These are phyloP conservation scores for Echiichthys vipera DNA, from an alignment of 2,797 vertebrate genomes.

Conservation along the genomic window DNA sequence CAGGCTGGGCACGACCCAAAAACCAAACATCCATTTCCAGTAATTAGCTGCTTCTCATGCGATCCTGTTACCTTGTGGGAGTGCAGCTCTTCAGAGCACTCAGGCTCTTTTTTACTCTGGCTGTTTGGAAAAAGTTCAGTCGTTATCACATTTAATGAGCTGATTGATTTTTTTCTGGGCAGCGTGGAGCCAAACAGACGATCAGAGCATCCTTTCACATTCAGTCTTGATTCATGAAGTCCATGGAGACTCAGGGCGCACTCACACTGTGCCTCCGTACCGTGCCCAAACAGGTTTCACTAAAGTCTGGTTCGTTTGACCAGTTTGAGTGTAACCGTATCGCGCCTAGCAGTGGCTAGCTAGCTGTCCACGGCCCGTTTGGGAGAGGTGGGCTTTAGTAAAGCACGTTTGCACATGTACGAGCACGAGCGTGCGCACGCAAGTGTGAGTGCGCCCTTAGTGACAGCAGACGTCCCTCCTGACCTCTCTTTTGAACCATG, in stretches of 20 bases:
- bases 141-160: conserved; percentile 17
- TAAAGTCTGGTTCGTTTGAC: no score
- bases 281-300: no score
- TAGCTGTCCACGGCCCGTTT: no score
- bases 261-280: no score
- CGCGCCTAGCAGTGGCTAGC: no score
- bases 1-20: conserved; percentile 25
- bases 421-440: no score
- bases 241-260: neutral
- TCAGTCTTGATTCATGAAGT: neutral
- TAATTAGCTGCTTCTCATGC: conserved; percentile 57
- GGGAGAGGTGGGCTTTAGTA: no score
- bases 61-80: conserved; percentile 23
- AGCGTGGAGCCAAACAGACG: conserved; percentile 4
- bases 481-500: neutral
- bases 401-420: no score
- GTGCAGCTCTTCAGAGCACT: conserved; percentile 3
- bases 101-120: neutral
- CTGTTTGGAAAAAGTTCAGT: neutral
- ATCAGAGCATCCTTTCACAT: neutral
- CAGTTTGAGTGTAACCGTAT: no score
- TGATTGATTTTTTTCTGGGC: conserved; percentile 10
- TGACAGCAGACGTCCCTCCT: neutral
- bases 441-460: no score
- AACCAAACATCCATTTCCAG: conserved; percentile 69